Base-by-base conservation (phyloP, 53 echinoderm and acorn worm genomes). In the Stichopus horrens region DNA sequence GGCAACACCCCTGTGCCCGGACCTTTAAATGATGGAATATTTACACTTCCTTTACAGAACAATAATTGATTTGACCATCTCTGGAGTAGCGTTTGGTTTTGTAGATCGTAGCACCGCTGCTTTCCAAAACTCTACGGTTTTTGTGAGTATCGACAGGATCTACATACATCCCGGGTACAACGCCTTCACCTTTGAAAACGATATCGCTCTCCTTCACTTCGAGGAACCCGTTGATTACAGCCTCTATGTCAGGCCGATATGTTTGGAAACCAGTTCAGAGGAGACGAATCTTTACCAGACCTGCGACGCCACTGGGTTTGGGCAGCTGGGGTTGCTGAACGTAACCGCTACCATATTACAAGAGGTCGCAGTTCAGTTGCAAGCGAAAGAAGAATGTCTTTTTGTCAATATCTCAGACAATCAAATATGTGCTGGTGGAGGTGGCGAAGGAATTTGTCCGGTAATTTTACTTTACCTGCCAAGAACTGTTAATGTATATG, bases 391-490 rank as follows among this genome's bases (percentile, higher is more conserved):
- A 23, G 55, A 58, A 63, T 83, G 83, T 37, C 20, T 57, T 9
- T 23, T 55, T 21, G 18, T 83, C 3, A 21, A 63, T 63, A 14
- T 83, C 23, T 19, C 83, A n/a, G 83, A 83, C 19, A 83, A 83
- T 57, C 83, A 83, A 18, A 57, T 83, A 20, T 83, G 83, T 58
- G 83, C 83, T n/a, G 83, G 83, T 5, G 83, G 83, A 58, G 23
- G 23, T 9, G 83, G 83, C 13, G 9, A 83, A 60, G 59, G 83
- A 23, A 63, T 83, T 23, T 83, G 83, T 63, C 83, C 83, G 19
- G 83, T 83, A 63, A 83, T 55, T 82, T 5, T 63, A 7, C 11
- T 37, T 37, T 37, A 1, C 1, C 0, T 37, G 1, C 37, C 37
- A 37, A 37, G 37, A 37, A 2, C 37, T 37, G 37, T 37, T 37